These are phyloP conservation scores for Eospalax fontanierii DNA, from an alignment of 2,797 vertebrate genomes.

Conservation along the genomic window DNA sequence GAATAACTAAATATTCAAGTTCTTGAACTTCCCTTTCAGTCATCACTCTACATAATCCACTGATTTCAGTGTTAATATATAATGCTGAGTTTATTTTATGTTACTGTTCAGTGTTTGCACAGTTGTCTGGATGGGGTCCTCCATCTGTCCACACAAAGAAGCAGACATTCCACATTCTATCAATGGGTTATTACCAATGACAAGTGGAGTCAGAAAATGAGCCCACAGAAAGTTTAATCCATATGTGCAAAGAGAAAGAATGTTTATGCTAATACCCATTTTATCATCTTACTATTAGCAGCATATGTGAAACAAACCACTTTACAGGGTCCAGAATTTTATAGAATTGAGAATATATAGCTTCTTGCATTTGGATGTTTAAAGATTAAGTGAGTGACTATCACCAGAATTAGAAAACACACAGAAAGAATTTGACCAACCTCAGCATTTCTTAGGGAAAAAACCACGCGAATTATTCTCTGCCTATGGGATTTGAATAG, in stretches of 20 bases:
- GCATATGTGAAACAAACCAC: not conserved
- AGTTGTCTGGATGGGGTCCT: constrained; percentile 70
- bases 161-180: constrained; percentile 62
- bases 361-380: not conserved
- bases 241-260: constrained; percentile 64
- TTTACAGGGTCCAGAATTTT: constrained; percentile 4
- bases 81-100: constrained; percentile 71
- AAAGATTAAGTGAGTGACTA: not conserved
- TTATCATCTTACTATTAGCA: constrained; percentile 30
- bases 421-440: not conserved
- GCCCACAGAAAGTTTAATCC: constrained; percentile 45
- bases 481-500: not conserved
- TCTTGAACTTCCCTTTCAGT: constrained; percentile 68
- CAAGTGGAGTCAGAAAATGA: constrained; percentile 65
- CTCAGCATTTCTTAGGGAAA: not conserved
- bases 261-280: constrained; percentile 31
- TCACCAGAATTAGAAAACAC: not conserved
- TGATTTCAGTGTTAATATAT: constrained; percentile 50
- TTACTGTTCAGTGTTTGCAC: constrained; percentile 74
- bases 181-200: constrained; percentile 65
- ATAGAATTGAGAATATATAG: not conserved
- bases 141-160: constrained; percentile 67
- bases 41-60: constrained; percentile 67
- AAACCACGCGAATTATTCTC: not conserved
- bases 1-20: constrained; percentile 15